Conservation (phyloP, 2,113 vertebrate species). For the Okapia johnstoni region DNA sequence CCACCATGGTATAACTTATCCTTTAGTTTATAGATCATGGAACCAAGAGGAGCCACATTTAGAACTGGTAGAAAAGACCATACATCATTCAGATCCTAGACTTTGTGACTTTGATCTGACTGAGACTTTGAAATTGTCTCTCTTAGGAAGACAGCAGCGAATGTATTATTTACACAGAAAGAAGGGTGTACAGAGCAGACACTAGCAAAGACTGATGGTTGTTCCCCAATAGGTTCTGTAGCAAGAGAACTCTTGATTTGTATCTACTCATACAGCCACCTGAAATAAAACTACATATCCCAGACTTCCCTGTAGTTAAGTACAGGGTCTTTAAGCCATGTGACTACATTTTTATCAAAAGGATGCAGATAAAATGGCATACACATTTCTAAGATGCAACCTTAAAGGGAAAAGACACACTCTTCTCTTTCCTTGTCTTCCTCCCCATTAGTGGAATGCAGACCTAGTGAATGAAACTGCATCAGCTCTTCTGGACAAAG, state of each 20-base stretch:
- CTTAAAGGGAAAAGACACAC: not conserved
- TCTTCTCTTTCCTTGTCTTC: not conserved
- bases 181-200: not conserved
- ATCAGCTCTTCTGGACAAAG: not conserved
- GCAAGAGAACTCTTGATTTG: not conserved
- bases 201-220: not conserved
- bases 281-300: not conserved
- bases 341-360: not conserved
- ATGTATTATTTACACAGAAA: not conserved
- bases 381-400: not conserved
- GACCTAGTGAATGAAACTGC: not conserved
- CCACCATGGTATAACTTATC: not conserved
- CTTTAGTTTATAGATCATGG: not conserved
- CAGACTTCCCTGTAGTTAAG: not conserved
- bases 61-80: not conserved
- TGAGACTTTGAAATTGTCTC: not conserved
- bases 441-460: not conserved
- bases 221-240: not conserved
- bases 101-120: not conserved
- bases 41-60: not conserved
- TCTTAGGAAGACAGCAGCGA: not conserved
- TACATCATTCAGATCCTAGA: not conserved
- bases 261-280: not conserved
- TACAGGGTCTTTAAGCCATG: not conserved
- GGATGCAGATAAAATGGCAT: not conserved